phyloP scores from a whole-genome alignment of 2,888 invertebrate genomes.

The Sesamia inferens region DNA sequence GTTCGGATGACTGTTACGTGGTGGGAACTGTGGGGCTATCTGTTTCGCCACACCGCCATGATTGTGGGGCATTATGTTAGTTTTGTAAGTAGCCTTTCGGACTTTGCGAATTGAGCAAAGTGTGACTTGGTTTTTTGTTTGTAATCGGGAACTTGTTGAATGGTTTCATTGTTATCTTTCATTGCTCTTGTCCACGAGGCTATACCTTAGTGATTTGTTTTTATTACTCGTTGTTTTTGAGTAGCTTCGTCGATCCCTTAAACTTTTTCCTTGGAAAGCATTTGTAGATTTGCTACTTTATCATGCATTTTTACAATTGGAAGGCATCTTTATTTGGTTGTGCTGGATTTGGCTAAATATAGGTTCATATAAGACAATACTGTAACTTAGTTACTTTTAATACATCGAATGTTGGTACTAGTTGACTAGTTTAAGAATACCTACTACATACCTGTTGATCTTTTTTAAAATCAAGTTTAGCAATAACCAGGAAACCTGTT shows the following conservation, averaged over 20 bases:
- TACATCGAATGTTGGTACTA: too few relatives aligned
- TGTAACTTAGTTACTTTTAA: too few relatives aligned
- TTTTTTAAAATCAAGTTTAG: background rate
- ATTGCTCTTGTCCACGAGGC: too few relatives aligned
- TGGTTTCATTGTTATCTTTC: background rate
- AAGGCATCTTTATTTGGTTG: too few relatives aligned
- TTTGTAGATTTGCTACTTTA: too few relatives aligned
- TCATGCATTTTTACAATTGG: too few relatives aligned
- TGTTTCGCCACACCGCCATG: conserved; percentile 52
- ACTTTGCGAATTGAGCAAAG: conserved; percentile 46
- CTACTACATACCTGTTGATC: background rate
- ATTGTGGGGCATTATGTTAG: conserved; percentile 56
- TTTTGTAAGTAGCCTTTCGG: conserved; percentile 49
- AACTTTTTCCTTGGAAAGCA: too few relatives aligned
- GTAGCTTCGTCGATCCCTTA: too few relatives aligned
- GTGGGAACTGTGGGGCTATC: conserved; percentile 47
- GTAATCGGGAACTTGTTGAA: conserved; percentile 27
- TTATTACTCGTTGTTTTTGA: too few relatives aligned
- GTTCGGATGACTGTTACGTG: conserved; percentile 47
- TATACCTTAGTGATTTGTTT: too few relatives aligned
- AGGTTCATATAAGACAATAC: too few relatives aligned
- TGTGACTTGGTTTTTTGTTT: conserved; percentile 13
- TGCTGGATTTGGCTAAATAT: too few relatives aligned
- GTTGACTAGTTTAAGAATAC: background rate
- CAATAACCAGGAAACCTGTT: background rate